Conservation (phyloP, 2,888 invertebrate genomes). For the Sipha maydis region DNA sequence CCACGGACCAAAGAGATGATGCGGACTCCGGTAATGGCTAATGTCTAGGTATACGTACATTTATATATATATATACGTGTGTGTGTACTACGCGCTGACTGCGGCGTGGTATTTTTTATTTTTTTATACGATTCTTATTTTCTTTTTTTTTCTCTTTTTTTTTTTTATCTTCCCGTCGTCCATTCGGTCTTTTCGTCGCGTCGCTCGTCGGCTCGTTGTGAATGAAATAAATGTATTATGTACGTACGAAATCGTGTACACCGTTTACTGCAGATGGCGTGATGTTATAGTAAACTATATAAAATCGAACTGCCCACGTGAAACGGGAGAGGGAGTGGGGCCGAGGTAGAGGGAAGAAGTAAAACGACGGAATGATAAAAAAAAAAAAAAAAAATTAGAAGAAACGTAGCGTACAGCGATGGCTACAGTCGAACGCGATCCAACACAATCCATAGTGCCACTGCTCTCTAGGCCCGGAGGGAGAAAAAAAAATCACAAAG, state of each 20-base stretch:
- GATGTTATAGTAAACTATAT: slow-evolving; percentile 15
- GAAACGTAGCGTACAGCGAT: too few species aligned
- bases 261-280: neutral
- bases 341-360: neutral
- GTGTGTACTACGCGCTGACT: neutral
- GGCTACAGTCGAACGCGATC: slow-evolving; percentile 9
- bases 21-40: slow-evolving; percentile 20
- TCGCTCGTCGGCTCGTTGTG: slow-evolving; percentile 45
- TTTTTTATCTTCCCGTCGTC: neutral
- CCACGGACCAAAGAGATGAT: slow-evolving; percentile 60
- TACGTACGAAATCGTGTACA: too few species aligned
- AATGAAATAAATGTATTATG: slow-evolving; percentile 34
- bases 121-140: too few species aligned
- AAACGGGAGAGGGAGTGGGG: neutral
- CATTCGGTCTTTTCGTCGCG: slow-evolving; percentile 18
- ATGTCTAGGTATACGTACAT: too few species aligned
- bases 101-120: slow-evolving; percentile 1
- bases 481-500: neutral
- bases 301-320: slow-evolving; percentile 30
- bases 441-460: slow-evolving; percentile 29
- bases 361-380: neutral
- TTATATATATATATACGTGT: neutral
- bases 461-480: neutral
- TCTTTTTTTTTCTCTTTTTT: neutral
- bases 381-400: neutral